Evolutionary conservation across 2,797 vertebrate genomes (phyloP).

Genomic region (Orestias chungarensis): DNA sequence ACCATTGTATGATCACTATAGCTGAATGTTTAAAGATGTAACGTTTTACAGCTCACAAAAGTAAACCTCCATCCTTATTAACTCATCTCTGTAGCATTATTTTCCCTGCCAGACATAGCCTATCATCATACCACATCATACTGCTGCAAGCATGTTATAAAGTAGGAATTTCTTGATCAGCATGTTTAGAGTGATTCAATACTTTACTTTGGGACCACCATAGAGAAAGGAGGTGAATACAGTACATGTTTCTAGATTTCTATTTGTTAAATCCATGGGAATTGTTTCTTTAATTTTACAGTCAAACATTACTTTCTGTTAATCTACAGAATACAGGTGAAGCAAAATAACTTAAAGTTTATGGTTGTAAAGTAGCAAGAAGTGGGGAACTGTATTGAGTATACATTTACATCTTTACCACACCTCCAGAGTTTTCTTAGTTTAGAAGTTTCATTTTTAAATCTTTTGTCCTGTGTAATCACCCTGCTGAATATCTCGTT

Average conservation of each 20-base stretch:
- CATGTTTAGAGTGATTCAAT: too few relatives aligned
- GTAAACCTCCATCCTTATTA: neutral
- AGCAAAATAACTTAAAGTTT: neutral
- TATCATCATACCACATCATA: neutral
- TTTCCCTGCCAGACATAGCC: neutral
- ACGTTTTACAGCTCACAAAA: neutral
- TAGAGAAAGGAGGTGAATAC: too few relatives aligned
- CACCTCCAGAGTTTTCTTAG: neutral
- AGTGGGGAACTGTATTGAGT: neutral
- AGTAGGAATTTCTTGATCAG: neutral
- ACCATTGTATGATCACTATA: neutral
- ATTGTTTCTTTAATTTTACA: neutral
- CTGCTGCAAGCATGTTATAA: neutral
- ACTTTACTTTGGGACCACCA: neutral
- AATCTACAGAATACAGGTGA: neutral
- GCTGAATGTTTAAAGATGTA: neutral
- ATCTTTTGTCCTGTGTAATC: neutral
- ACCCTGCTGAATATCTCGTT: neutral
- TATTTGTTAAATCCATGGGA: neutral
- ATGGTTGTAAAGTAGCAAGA: neutral
- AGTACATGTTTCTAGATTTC: neutral
- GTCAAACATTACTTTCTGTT: neutral
- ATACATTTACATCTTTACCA: too few relatives aligned
- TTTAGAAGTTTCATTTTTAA: neutral
- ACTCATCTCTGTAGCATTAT: neutral